Evolutionary conservation across 2,888 invertebrate genomes (phyloP).

Genomic region (Nowickia ferox): DNA sequence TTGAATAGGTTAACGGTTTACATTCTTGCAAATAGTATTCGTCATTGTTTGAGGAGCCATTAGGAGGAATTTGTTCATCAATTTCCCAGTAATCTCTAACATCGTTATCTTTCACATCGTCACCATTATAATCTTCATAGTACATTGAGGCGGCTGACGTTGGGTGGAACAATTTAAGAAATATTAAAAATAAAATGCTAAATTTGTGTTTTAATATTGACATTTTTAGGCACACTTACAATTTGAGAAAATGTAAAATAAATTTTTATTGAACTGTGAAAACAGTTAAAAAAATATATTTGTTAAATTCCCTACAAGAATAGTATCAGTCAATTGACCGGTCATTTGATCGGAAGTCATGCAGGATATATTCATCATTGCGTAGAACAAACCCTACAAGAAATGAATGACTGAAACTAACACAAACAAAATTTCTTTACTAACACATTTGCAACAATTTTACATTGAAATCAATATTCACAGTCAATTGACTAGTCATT

Average conservation of each 20-base stretch:
- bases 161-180: constrained; percentile 24
- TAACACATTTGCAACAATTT: no score
- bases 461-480: no score
- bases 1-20: neutral
- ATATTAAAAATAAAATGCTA: constrained; percentile 51
- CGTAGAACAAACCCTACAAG: no score
- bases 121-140: constrained; percentile 18
- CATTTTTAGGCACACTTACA: constrained; percentile 16
- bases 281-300: neutral
- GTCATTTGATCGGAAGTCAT: no score
- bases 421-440: no score
- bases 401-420: no score
- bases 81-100: constrained; percentile 27
- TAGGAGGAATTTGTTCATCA: neutral
- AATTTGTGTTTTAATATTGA: constrained; percentile 5
- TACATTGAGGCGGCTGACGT: neutral
- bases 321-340: no score
- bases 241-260: neutral
- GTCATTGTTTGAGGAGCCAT: neutral
- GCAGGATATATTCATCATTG: no score
- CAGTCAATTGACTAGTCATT: no score
- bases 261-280: neutral
- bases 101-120: constrained; percentile 15
- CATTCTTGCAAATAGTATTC: constrained; percentile 1
- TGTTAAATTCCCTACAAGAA: no score